Evolutionary conservation across 2,888 invertebrate genomes (phyloP).

Genomic region (Andrena praecox): DNA sequence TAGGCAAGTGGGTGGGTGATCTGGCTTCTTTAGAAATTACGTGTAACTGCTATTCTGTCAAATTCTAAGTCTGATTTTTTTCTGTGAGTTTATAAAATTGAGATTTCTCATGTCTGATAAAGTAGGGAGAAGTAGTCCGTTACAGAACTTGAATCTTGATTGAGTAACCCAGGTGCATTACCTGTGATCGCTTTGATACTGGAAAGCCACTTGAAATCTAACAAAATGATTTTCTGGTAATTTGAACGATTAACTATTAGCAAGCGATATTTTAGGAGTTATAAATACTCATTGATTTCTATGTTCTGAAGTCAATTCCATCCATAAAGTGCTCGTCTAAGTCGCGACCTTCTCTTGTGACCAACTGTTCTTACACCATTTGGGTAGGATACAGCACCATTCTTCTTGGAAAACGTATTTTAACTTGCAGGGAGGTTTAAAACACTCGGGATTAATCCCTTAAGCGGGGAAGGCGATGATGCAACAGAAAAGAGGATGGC

Average conservation of each 20-base stretch:
- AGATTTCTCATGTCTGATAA: too few species aligned
- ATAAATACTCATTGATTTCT: neutral
- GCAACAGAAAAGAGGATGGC: neutral
- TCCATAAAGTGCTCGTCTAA: neutral
- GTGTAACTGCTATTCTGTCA: too few species aligned
- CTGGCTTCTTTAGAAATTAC: too few species aligned
- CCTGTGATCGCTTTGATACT: too few species aligned
- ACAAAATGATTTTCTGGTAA: neutral
- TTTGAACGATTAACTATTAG: neutral
- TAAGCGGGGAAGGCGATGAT: neutral
- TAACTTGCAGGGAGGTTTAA: neutral
- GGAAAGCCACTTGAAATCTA: too few species aligned
- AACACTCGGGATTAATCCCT: slow-evolving; percentile 5
- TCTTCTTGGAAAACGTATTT: neutral
- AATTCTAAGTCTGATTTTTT: too few species aligned
- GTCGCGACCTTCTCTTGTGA: neutral
- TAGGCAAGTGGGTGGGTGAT: too few species aligned
- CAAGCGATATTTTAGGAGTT: slow-evolving; percentile 1
- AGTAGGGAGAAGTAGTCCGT: too few species aligned
- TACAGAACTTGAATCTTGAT: too few species aligned
- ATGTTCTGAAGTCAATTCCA: neutral
- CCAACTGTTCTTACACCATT: neutral
- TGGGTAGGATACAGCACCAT: neutral
- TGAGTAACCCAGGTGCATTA: too few species aligned
- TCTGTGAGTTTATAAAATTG: too few species aligned